Conservation (phyloP, 2,797 vertebrate species). For the Gorsachius magnificus region DNA sequence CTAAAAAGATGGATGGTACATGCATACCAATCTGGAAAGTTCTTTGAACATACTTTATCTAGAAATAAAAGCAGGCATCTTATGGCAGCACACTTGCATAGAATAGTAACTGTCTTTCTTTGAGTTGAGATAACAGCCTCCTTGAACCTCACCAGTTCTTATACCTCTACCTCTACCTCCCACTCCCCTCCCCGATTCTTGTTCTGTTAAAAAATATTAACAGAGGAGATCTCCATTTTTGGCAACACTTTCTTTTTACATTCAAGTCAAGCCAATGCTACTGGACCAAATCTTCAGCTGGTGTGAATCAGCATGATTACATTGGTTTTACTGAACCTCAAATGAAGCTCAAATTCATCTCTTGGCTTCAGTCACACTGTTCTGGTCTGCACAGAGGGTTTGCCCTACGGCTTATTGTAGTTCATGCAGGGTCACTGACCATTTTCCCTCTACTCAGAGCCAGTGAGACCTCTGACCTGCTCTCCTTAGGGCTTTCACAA, state of each 20-base stretch:
- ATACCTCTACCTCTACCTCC: rapidly evolving
- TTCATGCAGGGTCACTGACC: background rate
- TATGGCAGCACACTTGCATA: background rate
- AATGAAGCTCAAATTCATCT: background rate
- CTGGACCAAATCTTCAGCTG: background rate
- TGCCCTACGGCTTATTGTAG: background rate
- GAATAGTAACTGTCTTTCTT: background rate
- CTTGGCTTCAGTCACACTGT: background rate
- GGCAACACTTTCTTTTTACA: background rate
- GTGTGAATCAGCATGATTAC: background rate
- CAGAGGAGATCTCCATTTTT: background rate
- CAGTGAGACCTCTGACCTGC: background rate
- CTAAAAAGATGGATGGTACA: background rate
- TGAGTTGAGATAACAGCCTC: background rate
- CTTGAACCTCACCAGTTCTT: background rate
- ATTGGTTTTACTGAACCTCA: background rate
- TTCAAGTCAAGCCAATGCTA: background rate
- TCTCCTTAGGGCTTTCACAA: background rate
- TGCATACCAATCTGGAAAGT: background rate
- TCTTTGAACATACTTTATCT: background rate
- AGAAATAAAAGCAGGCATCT: background rate
- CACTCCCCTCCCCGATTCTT: background rate
- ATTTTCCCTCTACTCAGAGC: background rate
- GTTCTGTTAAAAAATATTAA: background rate
- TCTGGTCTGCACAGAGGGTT: background rate